These are phyloP conservation scores for Argynnis bischoffii DNA, from an alignment of 2,888 invertebrate genomes.

Conservation along the genomic window DNA sequence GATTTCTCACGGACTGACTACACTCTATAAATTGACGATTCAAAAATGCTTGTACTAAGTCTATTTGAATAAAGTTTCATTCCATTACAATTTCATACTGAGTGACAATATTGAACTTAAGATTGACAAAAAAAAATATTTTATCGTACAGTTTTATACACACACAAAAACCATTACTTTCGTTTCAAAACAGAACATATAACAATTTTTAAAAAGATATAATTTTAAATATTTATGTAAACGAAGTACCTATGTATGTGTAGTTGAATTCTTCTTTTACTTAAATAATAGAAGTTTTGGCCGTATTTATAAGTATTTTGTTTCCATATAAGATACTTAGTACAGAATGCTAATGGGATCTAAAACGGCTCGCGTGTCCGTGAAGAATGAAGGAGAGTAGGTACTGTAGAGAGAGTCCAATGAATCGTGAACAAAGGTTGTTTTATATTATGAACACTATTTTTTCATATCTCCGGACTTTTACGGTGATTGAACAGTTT, in stretches of 20 bases:
- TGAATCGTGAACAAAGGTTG: conserved; percentile 41
- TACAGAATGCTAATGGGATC: conserved; percentile 25
- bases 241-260: too few relatives aligned
- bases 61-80: too few relatives aligned
- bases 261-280: too few relatives aligned
- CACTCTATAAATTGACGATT: too few relatives aligned
- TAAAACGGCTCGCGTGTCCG: conserved; percentile 28
- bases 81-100: background rate
- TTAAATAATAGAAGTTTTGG: background rate
- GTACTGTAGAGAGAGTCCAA: conserved; percentile 31
- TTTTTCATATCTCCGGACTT: conserved; percentile 33
- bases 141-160: too few relatives aligned
- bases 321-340: conserved; percentile 10
- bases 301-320: background rate
- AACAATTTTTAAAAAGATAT: too few relatives aligned
- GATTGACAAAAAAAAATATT: too few relatives aligned
- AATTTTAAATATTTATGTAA: too few relatives aligned
- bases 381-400: conserved; percentile 24
- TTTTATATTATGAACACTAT: conserved; percentile 37
- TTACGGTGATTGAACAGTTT: conserved; percentile 37
- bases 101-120: background rate
- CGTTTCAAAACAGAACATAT: too few relatives aligned
- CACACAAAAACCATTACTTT: too few relatives aligned
- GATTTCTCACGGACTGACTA: too few relatives aligned
- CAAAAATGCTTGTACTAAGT: too few relatives aligned